Base-by-base conservation (phyloP, 1,140 invertebrate species). In the Mercenaria mercenaria region DNA sequence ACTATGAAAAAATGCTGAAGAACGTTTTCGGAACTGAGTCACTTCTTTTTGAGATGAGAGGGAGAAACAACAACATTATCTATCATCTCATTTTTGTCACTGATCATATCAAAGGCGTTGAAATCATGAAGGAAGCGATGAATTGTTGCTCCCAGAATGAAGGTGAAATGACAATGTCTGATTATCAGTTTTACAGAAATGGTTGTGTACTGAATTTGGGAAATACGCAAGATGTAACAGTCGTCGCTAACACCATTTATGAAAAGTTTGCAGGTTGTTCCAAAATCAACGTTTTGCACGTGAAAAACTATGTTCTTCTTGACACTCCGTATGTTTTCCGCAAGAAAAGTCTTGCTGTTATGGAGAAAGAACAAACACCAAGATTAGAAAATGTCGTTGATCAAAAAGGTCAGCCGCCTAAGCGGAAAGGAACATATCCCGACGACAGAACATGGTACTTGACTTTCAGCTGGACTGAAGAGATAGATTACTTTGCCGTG, bases 41-140 rank as follows among this genome's bases (percentile, higher is more conserved):
- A 20, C 23, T 52, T 26, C 79, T 56, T 32, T 81, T 56, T 39
- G 79, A 81, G 32, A 59, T 81, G 26, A 26, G 79, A 59, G 79
- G 79, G 37, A 2, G 18, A 1, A 13, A 56, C 18, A 61, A 81
- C 34, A 0, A 2, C 15, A 59, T 81, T 20, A 59, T 56, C 18
- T 81, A 81, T 56, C 79, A 61, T 39, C 10, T 81, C n/a, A 59
- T 81, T 37, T 39, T 56, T 52, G 8, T 81, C 52, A 59, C 79
- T 20, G 23, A 61, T 26, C 50, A 81, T 32, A 52, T 37, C 4
- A 52, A 59, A 39, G 43, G 47, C 23, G 8, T 81, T 18, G 79
- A 81, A 39, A 34, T 34, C 0, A 81, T 81, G 79, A 81, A 81
- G 32, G 52, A 52, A 59, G n/a, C 79, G 1, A 56, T 81, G 47